Evolutionary conservation across 2,888 invertebrate genomes (phyloP).

Genomic region (Sipha maydis): DNA sequence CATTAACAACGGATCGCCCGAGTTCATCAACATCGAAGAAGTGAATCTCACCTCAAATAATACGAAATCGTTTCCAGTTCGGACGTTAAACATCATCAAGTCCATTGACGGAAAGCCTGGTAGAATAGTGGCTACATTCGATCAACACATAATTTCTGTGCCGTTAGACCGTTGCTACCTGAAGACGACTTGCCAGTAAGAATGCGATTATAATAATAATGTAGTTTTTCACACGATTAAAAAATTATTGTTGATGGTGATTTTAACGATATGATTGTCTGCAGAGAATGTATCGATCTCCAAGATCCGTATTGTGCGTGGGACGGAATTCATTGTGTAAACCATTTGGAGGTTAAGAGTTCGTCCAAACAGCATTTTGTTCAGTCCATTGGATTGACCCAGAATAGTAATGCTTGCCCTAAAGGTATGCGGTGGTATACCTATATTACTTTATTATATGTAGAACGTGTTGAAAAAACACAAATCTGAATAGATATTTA

Average conservation of each 20-base stretch:
- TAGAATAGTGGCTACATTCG: slow-evolving; percentile 88
- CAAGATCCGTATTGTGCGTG: slow-evolving; percentile 99
- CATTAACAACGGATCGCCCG: slow-evolving; percentile 29
- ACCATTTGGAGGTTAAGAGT: slow-evolving; percentile 51
- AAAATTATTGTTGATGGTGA: background rate
- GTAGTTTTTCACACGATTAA: background rate
- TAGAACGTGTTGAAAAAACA: background rate
- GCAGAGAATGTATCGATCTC: slow-evolving; percentile 85
- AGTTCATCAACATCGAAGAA: slow-evolving; percentile 77
- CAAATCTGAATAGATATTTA: background rate
- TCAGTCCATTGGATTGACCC: slow-evolving; percentile 44
- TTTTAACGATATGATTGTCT: slow-evolving; percentile 67
- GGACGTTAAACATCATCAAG: slow-evolving; percentile 65
- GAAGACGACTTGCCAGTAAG: slow-evolving; percentile 66
- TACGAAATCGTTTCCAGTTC: slow-evolving; percentile 66
- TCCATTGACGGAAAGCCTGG: slow-evolving; percentile 68
- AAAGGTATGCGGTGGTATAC: slow-evolving; percentile 22
- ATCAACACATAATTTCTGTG: slow-evolving; percentile 85
- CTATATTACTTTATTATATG: background rate
- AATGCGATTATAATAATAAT: background rate
- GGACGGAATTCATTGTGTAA: slow-evolving; percentile 70
- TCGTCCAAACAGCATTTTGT: slow-evolving; percentile 32
- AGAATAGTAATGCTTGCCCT: slow-evolving; percentile 30
- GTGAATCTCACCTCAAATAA: slow-evolving; percentile 80
- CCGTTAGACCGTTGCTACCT: slow-evolving; percentile 83